phyloP scores from a whole-genome alignment of 2,888 invertebrate genomes.

The Dynastes maya region DNA sequence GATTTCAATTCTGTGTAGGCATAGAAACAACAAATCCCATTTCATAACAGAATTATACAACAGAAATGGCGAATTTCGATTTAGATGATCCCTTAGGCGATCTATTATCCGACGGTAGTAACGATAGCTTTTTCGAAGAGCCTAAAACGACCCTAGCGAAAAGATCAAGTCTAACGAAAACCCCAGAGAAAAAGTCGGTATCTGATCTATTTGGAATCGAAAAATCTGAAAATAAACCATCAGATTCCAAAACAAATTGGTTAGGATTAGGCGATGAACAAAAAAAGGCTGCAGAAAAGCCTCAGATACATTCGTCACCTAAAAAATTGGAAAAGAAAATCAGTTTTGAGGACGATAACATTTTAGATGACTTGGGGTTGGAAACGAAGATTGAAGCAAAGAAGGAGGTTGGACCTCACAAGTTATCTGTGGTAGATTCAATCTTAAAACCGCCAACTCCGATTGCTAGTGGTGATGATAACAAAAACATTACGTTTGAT shows the following conservation, averaged over 20 bases:
- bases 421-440: slow-evolving; percentile 64
- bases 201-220: slow-evolving; percentile 62
- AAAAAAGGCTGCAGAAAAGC: slow-evolving; percentile 48
- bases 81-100: slow-evolving; percentile 78
- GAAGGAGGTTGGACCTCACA: slow-evolving; percentile 54
- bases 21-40: too few species aligned
- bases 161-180: slow-evolving; percentile 60
- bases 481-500: slow-evolving; percentile 62
- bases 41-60: too few species aligned
- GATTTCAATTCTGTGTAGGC: not conserved
- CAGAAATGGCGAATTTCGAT: slow-evolving; percentile 53
- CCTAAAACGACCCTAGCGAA: slow-evolving; percentile 67
- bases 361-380: slow-evolving; percentile 63
- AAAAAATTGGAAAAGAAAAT: slow-evolving; percentile 59
- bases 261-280: slow-evolving; percentile 60
- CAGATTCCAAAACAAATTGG: slow-evolving; percentile 61
- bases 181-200: slow-evolving; percentile 65
- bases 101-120: slow-evolving; percentile 79
- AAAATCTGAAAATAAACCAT: slow-evolving; percentile 47
- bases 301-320: slow-evolving; percentile 34
- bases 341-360: slow-evolving; percentile 65
- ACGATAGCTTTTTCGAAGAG: slow-evolving; percentile 82
- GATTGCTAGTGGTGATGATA: slow-evolving; percentile 48
- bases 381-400: slow-evolving; percentile 53
- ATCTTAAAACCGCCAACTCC: slow-evolving; percentile 61